Evolutionary conservation across 2,888 invertebrate species (phyloP).

Genomic region (Eledona agricola): DNA sequence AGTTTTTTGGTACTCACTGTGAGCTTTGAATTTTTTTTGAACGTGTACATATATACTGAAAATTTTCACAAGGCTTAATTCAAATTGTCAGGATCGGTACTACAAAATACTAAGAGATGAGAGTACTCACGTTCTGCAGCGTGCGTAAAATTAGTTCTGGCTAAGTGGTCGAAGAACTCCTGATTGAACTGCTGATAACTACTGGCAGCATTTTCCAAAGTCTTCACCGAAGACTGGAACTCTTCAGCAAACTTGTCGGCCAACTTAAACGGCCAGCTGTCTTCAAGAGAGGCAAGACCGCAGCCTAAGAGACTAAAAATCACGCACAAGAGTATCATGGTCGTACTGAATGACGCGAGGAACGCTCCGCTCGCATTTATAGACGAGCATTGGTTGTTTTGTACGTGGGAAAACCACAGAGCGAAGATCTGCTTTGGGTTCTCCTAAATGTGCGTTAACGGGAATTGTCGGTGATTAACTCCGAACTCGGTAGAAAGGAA

Average conservation of each 20-base stretch:
- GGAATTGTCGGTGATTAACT: no score
- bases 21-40: no score
- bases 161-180: no score
- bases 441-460: no score
- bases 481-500: no score
- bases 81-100: no score
- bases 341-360: slow-evolving; percentile 11
- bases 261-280: slow-evolving; percentile 49
- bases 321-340: slow-evolving; percentile 12
- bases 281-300: slow-evolving; percentile 1
- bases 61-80: no score
- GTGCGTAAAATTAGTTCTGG: no score
- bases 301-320: slow-evolving; percentile 1
- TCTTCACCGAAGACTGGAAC: slow-evolving; percentile 49
- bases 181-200: slow-evolving; percentile 35
- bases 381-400: slow-evolving; percentile 17
- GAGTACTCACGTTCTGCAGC: no score
- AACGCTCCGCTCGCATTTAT: slow-evolving; percentile 7
- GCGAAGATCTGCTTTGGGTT: slow-evolving; percentile 15
- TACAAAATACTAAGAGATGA: no score
- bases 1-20: no score
- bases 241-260: slow-evolving; percentile 54
- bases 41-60: no score
- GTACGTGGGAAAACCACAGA: slow-evolving; percentile 21
- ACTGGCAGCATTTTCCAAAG: slow-evolving; percentile 46